Evolutionary conservation across 2,113 vertebrate genomes (phyloP), one percentile per base, ranked within the genome.

Genomic region (Ammodytes marinus): DNA sequence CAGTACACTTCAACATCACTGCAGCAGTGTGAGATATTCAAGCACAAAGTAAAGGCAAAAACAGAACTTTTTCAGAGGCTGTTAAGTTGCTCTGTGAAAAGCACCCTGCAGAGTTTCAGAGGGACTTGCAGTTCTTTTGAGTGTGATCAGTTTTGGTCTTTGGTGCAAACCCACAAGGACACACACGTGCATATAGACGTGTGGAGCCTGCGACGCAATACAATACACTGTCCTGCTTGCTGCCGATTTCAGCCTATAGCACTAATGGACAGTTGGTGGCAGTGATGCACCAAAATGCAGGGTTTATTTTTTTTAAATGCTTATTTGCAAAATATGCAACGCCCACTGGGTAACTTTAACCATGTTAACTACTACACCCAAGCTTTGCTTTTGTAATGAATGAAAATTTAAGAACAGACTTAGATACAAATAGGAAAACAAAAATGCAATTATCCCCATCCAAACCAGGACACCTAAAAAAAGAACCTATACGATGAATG

Each of bases 351-450:
- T 42, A 43, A 46, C n/a, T 81, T 68, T 59, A 39, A 61, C 65
- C 19, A 50, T 1, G 70, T 3, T 71, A 10, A 59, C 53, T 15
- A 13, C 66, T 7, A 79, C 3, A 59, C 7, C n/a, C 55, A 77
- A 57, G 53, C 74, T 80, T 81, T 75, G 69, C 27, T 27, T 84
- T 74, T 79, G 63, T 58, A 55, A 72, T 86, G 58, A 86, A 86
- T 74, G 35, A 71, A 6, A 65, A 14, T 7, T 27, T 61, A 14
- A 13, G 55, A 9, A 10, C 19, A 45, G 10, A 45, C 35, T 17
- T 15, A 39, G 19, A 14, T 43, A 15, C 37, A 58, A 63, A 68
- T 11, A 61, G 15, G 50, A 74, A 63, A 67, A 46, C 45, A 7
- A 27, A 45, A 17, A 14, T 52, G 45, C 0, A 9, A 72, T 53